Evolutionary conservation across 2,888 invertebrate genomes (phyloP), one percentile per base, ranked within the genome.

Genomic region (Liodrosophila aerea): DNA sequence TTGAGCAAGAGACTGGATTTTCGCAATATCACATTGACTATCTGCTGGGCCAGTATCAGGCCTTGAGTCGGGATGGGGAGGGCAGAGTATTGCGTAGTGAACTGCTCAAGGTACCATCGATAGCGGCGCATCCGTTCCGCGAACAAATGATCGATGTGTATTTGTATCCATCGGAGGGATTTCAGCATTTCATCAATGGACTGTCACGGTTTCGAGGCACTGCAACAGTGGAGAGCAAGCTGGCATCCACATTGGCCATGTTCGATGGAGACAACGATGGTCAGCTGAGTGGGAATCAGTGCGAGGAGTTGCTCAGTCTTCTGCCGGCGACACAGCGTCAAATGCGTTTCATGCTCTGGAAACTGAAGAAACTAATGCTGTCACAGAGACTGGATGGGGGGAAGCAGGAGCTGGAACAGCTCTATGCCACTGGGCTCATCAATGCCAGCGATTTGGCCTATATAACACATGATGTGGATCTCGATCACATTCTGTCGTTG

Each of bases 381-480:
- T 59, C 11, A 2, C 37, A 57, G n/a, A n/a, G n/a, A 11, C 16
- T 11, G 16, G 1, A 31, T 30, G 31, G 31, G 2, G 2, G 5
- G 16, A 27, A 11, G 1, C 2, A 11, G 31, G 30, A 59, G 5
- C 13, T 8, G 18, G 8, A 1, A 4, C 18, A 50, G 2, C 12
- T 7, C 12, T 7, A 41, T 1, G 9, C 12, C 1, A 41, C n/a
- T 7, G 50, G 22, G 2, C 22, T 13, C 16, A 30, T 56, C 12
- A 52, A 45, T 18, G 37, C 51, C 15, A 12, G 41, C 7, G 64
- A 74, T 15, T 51, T 75, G 31, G 52, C 33, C 9, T 70, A 74
- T 15, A 74, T 74, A 5, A 77, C 75, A n/a, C 40, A 59, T 1
- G 51, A 57, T 2, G 39, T 77, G 34, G 73, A 75, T 54, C 67